Conservation (phyloP, 64 coral and sea anemone species). For the Actinia tenebrosa region DNA sequence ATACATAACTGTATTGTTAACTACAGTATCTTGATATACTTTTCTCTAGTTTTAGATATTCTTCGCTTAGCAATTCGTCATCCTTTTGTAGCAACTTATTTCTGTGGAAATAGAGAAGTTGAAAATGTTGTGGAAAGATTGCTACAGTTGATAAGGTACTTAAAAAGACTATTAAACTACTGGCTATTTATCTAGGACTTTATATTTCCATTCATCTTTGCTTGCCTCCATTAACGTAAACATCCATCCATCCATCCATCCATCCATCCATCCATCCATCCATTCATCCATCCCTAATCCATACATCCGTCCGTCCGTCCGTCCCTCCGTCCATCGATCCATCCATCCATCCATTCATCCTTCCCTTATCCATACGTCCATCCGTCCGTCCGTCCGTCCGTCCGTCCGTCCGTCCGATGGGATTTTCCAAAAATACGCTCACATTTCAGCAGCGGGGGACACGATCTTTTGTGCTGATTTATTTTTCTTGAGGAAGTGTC, state of each 20-base stretch:
- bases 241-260: too few species aligned
- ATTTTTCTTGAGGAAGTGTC: too few species aligned
- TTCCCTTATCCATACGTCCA: too few species aligned
- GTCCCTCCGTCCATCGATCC: not conserved
- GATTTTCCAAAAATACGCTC: too few species aligned
- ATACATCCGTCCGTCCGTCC: too few species aligned
- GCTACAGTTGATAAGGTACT: not conserved
- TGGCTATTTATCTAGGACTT: not conserved
- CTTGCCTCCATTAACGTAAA: not conserved
- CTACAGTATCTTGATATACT: not conserved
- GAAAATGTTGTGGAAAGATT: slow-evolving; percentile 19
- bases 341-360: not conserved
- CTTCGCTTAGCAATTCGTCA: slow-evolving; percentile 43
- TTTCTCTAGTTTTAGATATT: slow-evolving; percentile 45
- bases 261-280: too few species aligned
- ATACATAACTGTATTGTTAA: too few species aligned
- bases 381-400: not conserved
- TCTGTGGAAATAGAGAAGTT: not conserved
- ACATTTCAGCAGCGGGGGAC: too few species aligned
- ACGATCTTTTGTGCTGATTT: too few species aligned
- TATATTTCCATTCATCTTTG: not conserved
- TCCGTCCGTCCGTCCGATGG: not conserved
- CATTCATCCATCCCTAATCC: too few species aligned
- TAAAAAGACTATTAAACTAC: not conserved
- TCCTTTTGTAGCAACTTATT: slow-evolving; percentile 16